Evolutionary conservation across 2,888 invertebrate genomes (phyloP).

Genomic region (Volucella inflata): DNA sequence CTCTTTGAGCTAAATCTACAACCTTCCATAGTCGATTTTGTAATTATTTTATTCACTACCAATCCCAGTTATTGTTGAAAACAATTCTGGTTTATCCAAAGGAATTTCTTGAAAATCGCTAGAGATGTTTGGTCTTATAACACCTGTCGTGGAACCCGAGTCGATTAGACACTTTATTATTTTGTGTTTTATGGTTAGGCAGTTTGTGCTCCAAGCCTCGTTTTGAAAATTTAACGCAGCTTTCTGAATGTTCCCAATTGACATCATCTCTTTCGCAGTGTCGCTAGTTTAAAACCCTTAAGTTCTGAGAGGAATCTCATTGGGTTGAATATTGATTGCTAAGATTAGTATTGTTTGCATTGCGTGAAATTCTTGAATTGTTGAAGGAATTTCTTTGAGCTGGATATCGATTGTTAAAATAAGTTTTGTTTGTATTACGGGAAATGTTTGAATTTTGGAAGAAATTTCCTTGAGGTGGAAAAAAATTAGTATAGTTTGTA

Average conservation of each 20-base stretch:
- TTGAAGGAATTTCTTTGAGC: too few species aligned
- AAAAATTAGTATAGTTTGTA: too few species aligned
- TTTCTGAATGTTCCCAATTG: conserved; percentile 4
- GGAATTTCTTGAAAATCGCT: too few species aligned
- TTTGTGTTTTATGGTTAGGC: background rate
- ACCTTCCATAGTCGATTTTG: background rate
- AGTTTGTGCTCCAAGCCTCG: conserved; percentile 12
- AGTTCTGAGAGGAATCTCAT: conserved; percentile 1
- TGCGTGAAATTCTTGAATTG: background rate
- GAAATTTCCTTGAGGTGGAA: too few species aligned
- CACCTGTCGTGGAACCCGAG: too few species aligned
- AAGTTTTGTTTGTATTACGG: too few species aligned
- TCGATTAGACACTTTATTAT: background rate
- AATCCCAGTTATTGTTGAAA: background rate
- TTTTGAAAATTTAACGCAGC: conserved; percentile 4
- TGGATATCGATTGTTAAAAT: too few species aligned
- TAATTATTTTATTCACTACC: conserved; percentile 13
- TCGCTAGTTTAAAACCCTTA: too few species aligned
- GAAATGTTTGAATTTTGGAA: too few species aligned
- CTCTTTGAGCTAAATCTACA: background rate
- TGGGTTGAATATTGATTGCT: too few species aligned
- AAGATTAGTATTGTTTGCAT: background rate
- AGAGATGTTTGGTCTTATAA: too few species aligned
- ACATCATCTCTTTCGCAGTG: conserved; percentile 10
- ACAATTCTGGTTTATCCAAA: too few species aligned